Base-by-base conservation (phyloP, 2,888 invertebrate genomes). In the Keiferia lycopersicella region DNA sequence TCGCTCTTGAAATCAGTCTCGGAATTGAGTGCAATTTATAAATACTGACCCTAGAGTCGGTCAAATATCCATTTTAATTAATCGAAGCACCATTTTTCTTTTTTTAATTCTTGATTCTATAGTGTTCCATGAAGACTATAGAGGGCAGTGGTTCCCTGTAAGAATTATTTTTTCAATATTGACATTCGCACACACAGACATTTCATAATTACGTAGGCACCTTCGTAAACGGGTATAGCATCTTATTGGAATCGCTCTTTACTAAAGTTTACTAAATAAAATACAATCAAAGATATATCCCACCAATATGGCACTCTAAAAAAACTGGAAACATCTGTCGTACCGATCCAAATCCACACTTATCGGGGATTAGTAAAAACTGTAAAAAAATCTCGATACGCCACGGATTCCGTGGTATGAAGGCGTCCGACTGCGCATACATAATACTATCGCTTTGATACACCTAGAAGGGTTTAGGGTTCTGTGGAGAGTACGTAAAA, bases 361-460 rank as follows among this genome's bases (percentile, higher is more conserved):
- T 82, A 83, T 81, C 76, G 76, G 73, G 72, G 70, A 73, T 80
- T 77, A 72, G 74, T 79, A 83, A 83, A 84, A 82, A 74, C 66
- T 53, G 75, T 79, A 84, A 84, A 83, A 82, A 74, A 67, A n/a
- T 26, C 56, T 34, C 74, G 72, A 81, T 77, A 30, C 4, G 73
- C 71, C 69, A 79, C 74, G 79, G 78, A 78, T 83, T 82, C 80
- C 78, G 73, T 73, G 79, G 82, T 83, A 82, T 80, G 78, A 76
- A 74, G 84, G 76, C 77, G 67, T 73, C 86, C 81, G 82, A 82
- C 86, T 84, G 86, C 67, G 86, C 75, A 67, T 62, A 57, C 67
- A 79, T 74, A 79, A 79, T 80, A 70, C 57, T 78, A 81, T 84
- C 76, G 68, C 70, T 79, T 62, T 62, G 65, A 60, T 56, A 56